Evolutionary conservation across 2,888 invertebrate species (phyloP), one percentile per base, ranked within the genome.

Genomic region (Torymus texanus): DNA sequence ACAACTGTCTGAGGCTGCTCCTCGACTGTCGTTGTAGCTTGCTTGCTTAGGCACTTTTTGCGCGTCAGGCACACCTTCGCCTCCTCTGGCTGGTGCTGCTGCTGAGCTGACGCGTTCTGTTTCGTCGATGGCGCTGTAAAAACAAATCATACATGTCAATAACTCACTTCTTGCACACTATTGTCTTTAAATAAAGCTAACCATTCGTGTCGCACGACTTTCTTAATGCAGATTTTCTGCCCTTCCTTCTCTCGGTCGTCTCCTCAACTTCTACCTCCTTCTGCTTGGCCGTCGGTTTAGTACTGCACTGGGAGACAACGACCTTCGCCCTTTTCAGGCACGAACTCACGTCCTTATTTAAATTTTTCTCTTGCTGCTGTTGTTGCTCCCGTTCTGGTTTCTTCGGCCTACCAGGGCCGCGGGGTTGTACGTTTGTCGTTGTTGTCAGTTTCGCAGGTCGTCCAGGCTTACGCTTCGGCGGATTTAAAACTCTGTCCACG

Each of bases 401-500:
- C 41, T 66, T 86, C 3, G 92, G 92, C 86, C 92, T 89, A 2
- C 92, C 92, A 0, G 92, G 92, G 11, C 91, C 91, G 73, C 92
- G 91, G 0, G 90, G 90, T 83, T 89, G 92, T 2, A 92, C 85
- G 24, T 88, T 87, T 29, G 88, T 86, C 11, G 87, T 83, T 86
- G 86, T 87, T 12, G 93, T 92, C 74, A 94, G 93, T 87, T 88
- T 89, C 13, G 93, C 93, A 74, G 94, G 94, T 81, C 95, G 91
- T 0, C 95, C 94, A 61, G 93, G 94, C 90, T 94, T 95, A 82
- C 95, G 92, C 78, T 95, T 93, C 0, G 95, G 95, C 0, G 95
- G 95, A 90, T 95, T 95, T 14, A 95, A 89, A 1, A 95, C 95
- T 83, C 95, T 92, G 85, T 95, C 95, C 0, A 95, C 94, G 78